Base-by-base conservation (phyloP, 2,797 vertebrate species). In the Crocodylus rhombifer region DNA sequence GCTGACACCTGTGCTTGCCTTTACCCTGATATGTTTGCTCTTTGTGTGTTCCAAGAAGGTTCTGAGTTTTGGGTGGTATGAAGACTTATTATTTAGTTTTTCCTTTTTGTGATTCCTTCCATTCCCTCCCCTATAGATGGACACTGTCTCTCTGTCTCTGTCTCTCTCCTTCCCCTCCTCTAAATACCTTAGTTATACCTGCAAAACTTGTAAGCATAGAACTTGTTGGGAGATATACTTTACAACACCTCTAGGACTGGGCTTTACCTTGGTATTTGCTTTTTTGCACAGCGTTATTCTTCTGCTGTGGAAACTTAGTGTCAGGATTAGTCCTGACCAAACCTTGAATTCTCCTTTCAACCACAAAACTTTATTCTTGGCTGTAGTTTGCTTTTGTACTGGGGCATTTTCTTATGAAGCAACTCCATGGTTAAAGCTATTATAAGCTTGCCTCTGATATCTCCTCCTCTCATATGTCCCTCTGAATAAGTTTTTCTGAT, bases 401-500 rank as follows among this genome's bases (percentile, higher is more conserved):
- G 6, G 21, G 63, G 14, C 55, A 56, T 92, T 3, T 0, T 80
- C n/a, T 57, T 61, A 30, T 26, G 55, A 77, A 84, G 67, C 5
- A 2, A 71, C 94, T 71, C 67, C 42, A 56, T 21, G 73, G 33
- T 55, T 26, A 82, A 84, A 87, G 21, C 33, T 18, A 15, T 51
- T 88, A 82, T 88, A 95, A 93, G 1, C 18, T 82, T 91, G 42
- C 42, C 3, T 3, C 55, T 86, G 67, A 30, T 84, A 90, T 88
- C 1, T 83, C 61, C 78, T 86, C n/a, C 28, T 77, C 55, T 89
- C 89, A 12, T 15, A 85, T 0, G 67, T 80, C 1, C 0, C 9
- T 87, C 63, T 65, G 61, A 93, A 89, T 58, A 77, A 78, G 92
- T 84, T 33, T 93, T 93, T 89, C 77, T 71, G 26, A 15, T 57